Evolutionary conservation across 2,888 invertebrate species (phyloP).

Genomic region (Habrosyne pyritoides): DNA sequence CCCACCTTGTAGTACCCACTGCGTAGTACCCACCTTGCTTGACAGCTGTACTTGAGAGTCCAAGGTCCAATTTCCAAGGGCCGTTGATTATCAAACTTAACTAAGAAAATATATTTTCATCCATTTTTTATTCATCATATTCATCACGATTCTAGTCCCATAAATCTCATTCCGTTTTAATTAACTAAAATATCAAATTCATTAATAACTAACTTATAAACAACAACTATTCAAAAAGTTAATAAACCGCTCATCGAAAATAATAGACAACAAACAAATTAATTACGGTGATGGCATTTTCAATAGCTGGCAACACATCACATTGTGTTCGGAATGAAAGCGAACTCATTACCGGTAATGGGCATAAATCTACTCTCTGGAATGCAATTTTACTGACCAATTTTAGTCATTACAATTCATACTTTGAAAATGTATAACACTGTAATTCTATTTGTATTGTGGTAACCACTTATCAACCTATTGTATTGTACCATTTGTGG

Average conservation of each 20-base stretch:
- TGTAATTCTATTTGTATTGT: neutral
- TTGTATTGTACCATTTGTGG: too few relatives aligned
- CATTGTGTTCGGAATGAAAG: constrained; percentile 25
- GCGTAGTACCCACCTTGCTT: too few relatives aligned
- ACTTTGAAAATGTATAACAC: neutral
- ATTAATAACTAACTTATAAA: neutral
- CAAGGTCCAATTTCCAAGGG: too few relatives aligned
- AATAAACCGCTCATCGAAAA: neutral
- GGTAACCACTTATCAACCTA: too few relatives aligned
- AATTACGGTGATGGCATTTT: neutral
- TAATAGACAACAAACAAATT: constrained; percentile 1
- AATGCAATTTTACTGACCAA: constrained; percentile 7
- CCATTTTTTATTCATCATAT: too few relatives aligned
- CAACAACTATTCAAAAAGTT: neutral
- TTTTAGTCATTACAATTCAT: constrained; percentile 9
- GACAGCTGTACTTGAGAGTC: too few relatives aligned
- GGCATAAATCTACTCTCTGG: constrained; percentile 12
- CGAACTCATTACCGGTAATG: constrained; percentile 29
- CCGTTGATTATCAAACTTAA: too few relatives aligned
- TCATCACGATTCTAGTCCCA: too few relatives aligned
- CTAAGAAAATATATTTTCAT: too few relatives aligned
- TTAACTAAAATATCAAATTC: too few relatives aligned
- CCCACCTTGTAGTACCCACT: too few relatives aligned
- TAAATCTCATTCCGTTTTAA: too few relatives aligned
- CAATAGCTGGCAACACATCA: constrained; percentile 13